phyloP scores from a whole-genome alignment of 2,888 invertebrate genomes.

The Agonopterix subpropinquella region DNA sequence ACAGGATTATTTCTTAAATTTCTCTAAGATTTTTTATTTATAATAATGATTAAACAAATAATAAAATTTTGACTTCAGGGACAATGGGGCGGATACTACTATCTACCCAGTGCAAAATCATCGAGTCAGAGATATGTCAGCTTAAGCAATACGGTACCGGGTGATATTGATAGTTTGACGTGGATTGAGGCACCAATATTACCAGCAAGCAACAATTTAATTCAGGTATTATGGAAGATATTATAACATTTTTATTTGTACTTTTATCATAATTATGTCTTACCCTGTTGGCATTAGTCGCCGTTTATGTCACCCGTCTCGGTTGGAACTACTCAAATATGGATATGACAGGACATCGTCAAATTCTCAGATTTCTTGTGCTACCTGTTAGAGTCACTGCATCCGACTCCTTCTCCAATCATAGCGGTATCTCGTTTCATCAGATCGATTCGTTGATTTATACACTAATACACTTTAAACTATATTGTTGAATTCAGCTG shows the following conservation, averaged over 20 bases:
- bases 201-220: constrained; percentile 15
- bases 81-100: constrained; percentile 43
- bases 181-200: constrained; percentile 77
- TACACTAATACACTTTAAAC: too few relatives aligned
- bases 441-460: too few relatives aligned
- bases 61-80: constrained; percentile 34
- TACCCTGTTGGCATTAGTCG: background rate
- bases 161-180: constrained; percentile 81
- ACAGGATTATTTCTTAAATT: too few relatives aligned
- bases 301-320: too few relatives aligned
- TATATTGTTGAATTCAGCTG: too few relatives aligned
- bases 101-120: constrained; percentile 15
- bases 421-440: too few relatives aligned
- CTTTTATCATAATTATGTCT: background rate
- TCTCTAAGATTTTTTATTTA: background rate
- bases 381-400: too few relatives aligned
- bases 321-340: too few relatives aligned
- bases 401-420: too few relatives aligned
- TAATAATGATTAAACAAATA: background rate
- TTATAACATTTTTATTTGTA: background rate
- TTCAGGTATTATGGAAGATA: constrained; percentile 27
- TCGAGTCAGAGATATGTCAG: constrained; percentile 68
- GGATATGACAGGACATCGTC: too few relatives aligned
- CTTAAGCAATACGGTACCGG: constrained; percentile 75
- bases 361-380: too few relatives aligned